Conservation (phyloP, 2,113 vertebrate genomes). For the Connochaetes taurinus region DNA sequence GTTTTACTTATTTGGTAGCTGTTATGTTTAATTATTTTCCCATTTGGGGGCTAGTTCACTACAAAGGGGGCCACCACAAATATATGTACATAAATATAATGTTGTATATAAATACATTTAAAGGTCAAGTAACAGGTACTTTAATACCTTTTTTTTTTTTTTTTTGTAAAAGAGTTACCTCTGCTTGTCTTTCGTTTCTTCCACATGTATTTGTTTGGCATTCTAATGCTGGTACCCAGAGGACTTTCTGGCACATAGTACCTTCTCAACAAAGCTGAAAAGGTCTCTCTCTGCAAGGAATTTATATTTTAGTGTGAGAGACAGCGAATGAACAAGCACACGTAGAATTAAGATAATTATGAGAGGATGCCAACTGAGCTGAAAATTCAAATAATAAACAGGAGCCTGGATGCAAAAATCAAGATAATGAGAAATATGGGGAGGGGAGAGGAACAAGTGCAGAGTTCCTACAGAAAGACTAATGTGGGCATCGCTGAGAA, state of each 20-base stretch:
- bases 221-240: neutral
- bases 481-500: neutral
- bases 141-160: neutral
- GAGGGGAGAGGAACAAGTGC: neutral
- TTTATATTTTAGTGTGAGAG: neutral
- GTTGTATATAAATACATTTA: neutral
- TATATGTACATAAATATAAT: neutral
- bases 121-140: neutral
- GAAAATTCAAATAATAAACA: neutral
- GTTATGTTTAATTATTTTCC: neutral
- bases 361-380: neutral
- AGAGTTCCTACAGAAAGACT: neutral
- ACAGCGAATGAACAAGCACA: neutral
- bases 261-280: neutral
- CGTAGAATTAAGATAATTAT: neutral
- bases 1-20: neutral
- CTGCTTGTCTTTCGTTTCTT: neutral
- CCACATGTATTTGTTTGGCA: neutral
- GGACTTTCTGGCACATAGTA: neutral
- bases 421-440: neutral
- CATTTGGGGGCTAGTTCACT: neutral
- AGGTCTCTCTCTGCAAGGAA: neutral
- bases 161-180: neutral
- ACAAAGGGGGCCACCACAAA: neutral
- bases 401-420: neutral